phyloP scores from a whole-genome alignment of 2,113 vertebrate genomes.

The Tylochromis polylepis region DNA sequence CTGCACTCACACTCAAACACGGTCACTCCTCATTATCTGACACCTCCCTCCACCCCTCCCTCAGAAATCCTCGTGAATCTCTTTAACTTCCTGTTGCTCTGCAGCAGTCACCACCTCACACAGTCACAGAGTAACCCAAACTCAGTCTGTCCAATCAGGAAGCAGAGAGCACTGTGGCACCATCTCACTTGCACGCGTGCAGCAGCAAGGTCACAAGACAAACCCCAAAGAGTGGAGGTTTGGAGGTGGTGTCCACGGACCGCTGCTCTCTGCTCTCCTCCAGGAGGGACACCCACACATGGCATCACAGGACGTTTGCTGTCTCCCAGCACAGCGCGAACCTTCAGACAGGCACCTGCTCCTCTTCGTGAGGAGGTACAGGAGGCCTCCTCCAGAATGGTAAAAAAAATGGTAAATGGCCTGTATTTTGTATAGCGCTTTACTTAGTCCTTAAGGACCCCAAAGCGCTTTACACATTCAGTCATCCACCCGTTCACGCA shows the following conservation, averaged over 20 bases:
- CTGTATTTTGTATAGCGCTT: too few species aligned
- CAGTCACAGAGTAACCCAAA: background rate
- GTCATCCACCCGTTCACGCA: too few species aligned
- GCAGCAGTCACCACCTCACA: background rate
- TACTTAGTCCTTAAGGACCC: too few species aligned
- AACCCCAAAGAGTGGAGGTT: too few species aligned
- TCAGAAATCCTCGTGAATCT: background rate
- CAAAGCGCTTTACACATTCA: too few species aligned
- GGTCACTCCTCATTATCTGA: background rate
- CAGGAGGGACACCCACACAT: too few species aligned
- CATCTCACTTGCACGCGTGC: background rate
- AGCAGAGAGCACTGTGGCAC: background rate
- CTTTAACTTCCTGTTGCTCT: background rate
- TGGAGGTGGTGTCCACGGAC: too few species aligned
- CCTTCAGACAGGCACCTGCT: too few species aligned
- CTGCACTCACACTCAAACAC: background rate
- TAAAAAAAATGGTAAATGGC: too few species aligned
- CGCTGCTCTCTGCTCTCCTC: background rate
- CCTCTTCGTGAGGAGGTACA: too few species aligned
- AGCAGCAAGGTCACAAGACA: background rate
- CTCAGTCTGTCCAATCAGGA: background rate
- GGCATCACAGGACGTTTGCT: background rate
- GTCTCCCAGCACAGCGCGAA: too few species aligned
- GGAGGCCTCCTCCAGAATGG: too few species aligned
- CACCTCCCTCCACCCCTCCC: background rate